Conservation (phyloP, 2,113 vertebrate genomes). For the Corythaixoides concolor region DNA sequence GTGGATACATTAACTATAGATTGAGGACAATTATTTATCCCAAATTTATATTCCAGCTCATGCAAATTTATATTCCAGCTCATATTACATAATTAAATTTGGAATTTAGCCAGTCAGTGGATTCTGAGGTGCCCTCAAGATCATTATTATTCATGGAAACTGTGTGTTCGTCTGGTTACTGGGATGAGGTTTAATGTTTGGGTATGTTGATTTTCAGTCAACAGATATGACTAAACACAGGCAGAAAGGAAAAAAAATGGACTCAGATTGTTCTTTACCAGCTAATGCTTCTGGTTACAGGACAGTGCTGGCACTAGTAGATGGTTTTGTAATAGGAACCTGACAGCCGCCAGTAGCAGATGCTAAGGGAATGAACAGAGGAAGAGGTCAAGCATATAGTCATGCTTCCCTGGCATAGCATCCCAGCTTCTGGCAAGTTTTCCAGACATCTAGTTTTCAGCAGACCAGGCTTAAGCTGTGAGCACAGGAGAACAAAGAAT, state of each 20-base stretch:
- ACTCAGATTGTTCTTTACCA: slow-evolving; percentile 20
- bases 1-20: neutral
- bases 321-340: slow-evolving; percentile 62
- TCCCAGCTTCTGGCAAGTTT: slow-evolving; percentile 62
- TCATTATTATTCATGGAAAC: slow-evolving; percentile 38
- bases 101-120: neutral
- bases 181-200: slow-evolving; percentile 35
- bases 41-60: slow-evolving; percentile 7
- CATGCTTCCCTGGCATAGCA: slow-evolving; percentile 68
- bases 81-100: neutral
- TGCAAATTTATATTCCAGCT: neutral
- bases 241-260: neutral
- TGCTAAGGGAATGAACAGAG: slow-evolving; percentile 47
- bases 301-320: slow-evolving; percentile 36
- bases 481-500: slow-evolving; percentile 52
- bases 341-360: slow-evolving; percentile 61
- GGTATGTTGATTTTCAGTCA: slow-evolving; percentile 22
- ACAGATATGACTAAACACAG: slow-evolving; percentile 44
- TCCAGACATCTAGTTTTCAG: slow-evolving; percentile 63
- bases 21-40: neutral
- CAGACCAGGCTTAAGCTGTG: slow-evolving; percentile 36
- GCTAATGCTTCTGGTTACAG: slow-evolving; percentile 29
- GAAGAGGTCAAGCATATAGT: slow-evolving; percentile 67
- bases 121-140: neutral
- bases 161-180: slow-evolving; percentile 24